Conservation (phyloP, 1,140 invertebrate species). For the Harlomillsia oculata region DNA sequence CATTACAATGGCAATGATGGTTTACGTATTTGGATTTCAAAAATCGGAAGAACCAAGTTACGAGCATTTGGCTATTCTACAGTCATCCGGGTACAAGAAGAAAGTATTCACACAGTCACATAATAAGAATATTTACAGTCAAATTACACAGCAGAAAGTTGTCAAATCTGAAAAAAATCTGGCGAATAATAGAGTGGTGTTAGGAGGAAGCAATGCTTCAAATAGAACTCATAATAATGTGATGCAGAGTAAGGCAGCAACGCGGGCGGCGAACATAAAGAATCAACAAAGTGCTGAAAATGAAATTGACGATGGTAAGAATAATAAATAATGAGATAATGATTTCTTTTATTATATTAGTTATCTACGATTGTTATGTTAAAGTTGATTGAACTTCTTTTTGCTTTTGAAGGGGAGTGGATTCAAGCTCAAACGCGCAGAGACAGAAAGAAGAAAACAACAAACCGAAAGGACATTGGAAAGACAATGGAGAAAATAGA, state of each 20-base stretch:
- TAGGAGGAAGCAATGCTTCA: too few relatives aligned
- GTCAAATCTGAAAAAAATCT: too few relatives aligned
- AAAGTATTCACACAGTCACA: neutral
- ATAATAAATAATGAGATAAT: too few relatives aligned
- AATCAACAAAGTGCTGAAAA: too few relatives aligned
- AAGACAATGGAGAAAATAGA: too few relatives aligned
- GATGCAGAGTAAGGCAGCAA: too few relatives aligned
- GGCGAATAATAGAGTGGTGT: too few relatives aligned
- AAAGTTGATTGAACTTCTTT: neutral
- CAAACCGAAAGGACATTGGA: neutral
- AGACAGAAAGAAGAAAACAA: constrained; percentile 26
- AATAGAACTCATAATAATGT: too few relatives aligned
- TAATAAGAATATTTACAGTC: neutral
- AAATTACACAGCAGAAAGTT: too few relatives aligned
- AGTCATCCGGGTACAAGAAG: constrained; percentile 7
- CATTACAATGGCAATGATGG: constrained; percentile 49
- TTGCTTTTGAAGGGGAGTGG: constrained; percentile 21
- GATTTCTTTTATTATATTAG: too few relatives aligned
- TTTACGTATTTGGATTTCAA: constrained; percentile 63
- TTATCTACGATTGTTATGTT: neutral
- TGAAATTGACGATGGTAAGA: too few relatives aligned
- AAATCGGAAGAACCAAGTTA: constrained; percentile 60
- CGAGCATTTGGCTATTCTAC: constrained; percentile 48
- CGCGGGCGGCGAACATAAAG: too few relatives aligned
- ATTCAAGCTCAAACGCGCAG: constrained; percentile 22